Percentiles rank a stretch among this genome's conserved stretches.
These are phyloP conservation scores for Oppia nitens DNA, from an alignment of 1,140 invertebrate species.

Conservation along the genomic window DNA sequence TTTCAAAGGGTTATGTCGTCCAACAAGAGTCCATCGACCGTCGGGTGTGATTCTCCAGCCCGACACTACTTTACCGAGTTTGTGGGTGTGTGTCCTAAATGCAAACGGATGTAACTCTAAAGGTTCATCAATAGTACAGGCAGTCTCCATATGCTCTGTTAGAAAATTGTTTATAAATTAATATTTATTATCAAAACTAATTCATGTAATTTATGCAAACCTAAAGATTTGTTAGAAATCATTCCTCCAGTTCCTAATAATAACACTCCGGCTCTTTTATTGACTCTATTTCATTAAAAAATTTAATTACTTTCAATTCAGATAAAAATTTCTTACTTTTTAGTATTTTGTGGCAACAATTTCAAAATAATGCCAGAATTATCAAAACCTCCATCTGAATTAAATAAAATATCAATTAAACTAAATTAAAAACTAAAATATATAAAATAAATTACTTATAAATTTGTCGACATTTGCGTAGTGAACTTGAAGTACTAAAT, in stretches of 20 bases:
- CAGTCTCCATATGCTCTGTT: constrained; percentile 61
- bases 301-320: no score
- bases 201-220: constrained; percentile 18
- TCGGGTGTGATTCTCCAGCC: constrained; percentile 58
- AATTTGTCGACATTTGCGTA: constrained; percentile 59
- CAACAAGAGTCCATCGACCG: constrained; percentile 55
- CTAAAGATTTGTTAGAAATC: constrained; percentile 44
- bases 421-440: background rate
- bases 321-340: constrained; percentile 18
- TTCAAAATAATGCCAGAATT: constrained; percentile 21
- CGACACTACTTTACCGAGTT: constrained; percentile 63
- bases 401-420: background rate
- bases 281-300: no score
- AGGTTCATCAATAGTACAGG: constrained; percentile 58
- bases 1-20: constrained; percentile 73
- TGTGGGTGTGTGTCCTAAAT: constrained; percentile 83
- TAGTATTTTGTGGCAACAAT: constrained; percentile 14
- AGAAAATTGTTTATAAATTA: background rate
- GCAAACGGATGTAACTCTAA: constrained; percentile 83
- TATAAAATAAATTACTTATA: constrained; percentile 34
- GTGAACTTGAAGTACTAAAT: constrained; percentile 70
- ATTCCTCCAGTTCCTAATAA: constrained; percentile 61
- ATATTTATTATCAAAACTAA: background rate
- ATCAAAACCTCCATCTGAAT: constrained; percentile 19
- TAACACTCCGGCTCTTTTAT: constrained; percentile 68